These are phyloP conservation scores for Pelmatolapia mariae DNA, from an alignment of 2,113 vertebrate genomes.

Conservation along the genomic window DNA sequence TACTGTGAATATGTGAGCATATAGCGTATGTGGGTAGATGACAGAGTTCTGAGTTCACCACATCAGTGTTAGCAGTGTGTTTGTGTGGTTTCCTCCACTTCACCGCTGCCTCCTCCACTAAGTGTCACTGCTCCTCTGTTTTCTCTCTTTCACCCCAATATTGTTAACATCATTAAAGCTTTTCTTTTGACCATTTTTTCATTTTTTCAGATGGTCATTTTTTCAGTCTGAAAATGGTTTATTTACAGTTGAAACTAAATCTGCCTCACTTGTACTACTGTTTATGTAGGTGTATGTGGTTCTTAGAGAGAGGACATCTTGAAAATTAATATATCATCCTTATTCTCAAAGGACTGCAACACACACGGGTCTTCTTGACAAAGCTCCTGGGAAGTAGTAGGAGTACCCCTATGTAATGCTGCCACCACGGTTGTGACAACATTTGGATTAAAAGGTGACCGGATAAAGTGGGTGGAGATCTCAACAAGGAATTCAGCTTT, in stretches of 20 bases:
- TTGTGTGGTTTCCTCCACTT: slow-evolving; percentile 37
- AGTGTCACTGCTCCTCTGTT: background rate
- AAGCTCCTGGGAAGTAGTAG: background rate
- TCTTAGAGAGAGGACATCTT: background rate
- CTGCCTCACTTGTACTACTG: background rate
- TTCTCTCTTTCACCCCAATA: background rate
- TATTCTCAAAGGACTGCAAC: background rate
- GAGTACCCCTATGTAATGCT: background rate
- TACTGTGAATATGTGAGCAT: background rate
- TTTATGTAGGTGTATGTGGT: background rate
- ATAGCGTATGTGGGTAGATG: slow-evolving; percentile 3
- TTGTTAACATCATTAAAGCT: background rate
- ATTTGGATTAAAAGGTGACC: background rate
- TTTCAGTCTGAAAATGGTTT: background rate
- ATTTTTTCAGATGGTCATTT: background rate
- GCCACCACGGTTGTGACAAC: background rate
- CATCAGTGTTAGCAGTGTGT: slow-evolving; percentile 39
- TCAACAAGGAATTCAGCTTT: background rate
- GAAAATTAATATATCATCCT: background rate
- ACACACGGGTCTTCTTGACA: background rate
- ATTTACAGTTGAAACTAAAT: background rate
- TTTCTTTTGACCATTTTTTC: background rate
- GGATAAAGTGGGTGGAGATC: background rate
- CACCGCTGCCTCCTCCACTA: slow-evolving; percentile 28
- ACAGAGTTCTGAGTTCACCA: slow-evolving; percentile 29